A percentile compares a stretch with the other conserved stretches of the same genome.
phyloP scores from a whole-genome alignment of 1,140 invertebrate species.

The Zaprionus ghesquierei region DNA sequence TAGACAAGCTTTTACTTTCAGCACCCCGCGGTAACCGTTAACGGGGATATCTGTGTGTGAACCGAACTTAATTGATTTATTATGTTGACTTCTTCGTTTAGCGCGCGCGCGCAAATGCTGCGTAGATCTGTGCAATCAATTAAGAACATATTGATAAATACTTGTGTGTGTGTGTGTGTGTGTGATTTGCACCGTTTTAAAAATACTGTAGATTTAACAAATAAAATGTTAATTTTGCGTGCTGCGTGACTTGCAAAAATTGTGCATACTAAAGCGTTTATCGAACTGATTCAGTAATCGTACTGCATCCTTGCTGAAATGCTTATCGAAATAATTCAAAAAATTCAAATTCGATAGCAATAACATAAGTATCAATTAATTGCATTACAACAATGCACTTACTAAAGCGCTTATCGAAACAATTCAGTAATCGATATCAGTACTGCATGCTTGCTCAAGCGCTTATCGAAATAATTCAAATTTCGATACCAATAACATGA shows the following conservation, averaged over 20 bases:
- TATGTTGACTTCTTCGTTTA: conserved; percentile 8
- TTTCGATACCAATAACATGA: no score
- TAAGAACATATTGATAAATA: neutral
- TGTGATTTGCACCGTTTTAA: no score
- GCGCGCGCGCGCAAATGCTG: neutral
- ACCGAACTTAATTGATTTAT: neutral
- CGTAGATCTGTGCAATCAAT: neutral
- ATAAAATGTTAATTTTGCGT: neutral
- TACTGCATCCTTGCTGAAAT: no score
- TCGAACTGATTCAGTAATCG: no score
- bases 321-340: no score
- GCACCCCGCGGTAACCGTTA: neutral
- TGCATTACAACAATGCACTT: neutral
- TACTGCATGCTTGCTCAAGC: no score
- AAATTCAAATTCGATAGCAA: no score
- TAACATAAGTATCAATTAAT: no score
- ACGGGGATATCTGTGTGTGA: neutral
- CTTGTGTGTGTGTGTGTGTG: neutral
- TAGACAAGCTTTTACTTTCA: conserved; percentile 36
- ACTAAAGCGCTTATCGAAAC: no score
- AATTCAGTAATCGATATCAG: no score
- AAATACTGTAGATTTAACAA: neutral
- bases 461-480: no score
- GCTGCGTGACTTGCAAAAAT: neutral
- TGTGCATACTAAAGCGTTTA: neutral